phyloP scores from a whole-genome alignment of 2,888 invertebrate genomes.

The Heliconius erato region DNA sequence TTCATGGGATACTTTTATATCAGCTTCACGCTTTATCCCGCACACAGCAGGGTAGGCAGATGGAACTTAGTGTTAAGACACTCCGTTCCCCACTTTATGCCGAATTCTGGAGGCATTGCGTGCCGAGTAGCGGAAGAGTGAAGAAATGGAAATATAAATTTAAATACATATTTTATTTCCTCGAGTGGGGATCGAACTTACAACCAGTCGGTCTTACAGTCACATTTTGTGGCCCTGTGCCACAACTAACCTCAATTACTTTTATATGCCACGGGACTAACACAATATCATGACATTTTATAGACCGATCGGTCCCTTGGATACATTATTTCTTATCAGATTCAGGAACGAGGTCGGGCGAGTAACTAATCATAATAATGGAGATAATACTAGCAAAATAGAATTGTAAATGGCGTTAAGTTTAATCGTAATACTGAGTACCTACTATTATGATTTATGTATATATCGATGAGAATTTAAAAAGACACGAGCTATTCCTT shows the following conservation, averaged over 20 bases:
- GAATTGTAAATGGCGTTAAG: background rate
- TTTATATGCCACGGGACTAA: constrained; percentile 48
- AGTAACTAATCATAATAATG: constrained; percentile 30
- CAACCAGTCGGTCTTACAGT: too few species aligned
- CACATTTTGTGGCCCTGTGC: too few species aligned
- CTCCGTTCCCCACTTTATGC: too few species aligned
- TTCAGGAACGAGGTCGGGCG: constrained; percentile 66
- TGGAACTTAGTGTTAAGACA: too few species aligned
- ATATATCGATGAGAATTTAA: background rate
- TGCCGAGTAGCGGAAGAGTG: too few species aligned
- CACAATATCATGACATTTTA: constrained; percentile 58
- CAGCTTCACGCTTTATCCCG: too few species aligned
- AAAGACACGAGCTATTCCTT: background rate
- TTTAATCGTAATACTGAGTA: background rate
- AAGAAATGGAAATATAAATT: too few species aligned
- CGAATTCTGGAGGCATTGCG: too few species aligned
- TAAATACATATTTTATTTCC: too few species aligned
- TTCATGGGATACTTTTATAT: background rate
- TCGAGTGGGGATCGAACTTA: too few species aligned
- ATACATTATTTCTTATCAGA: constrained; percentile 78
- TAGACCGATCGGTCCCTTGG: constrained; percentile 53
- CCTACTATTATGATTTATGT: background rate
- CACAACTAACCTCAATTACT: background rate
- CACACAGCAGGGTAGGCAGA: too few species aligned
- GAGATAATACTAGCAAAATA: constrained; percentile 3